Evolutionary conservation across 2,113 vertebrate genomes (phyloP), one percentile per base, ranked within the genome.

Genomic region (Phylloscopus trochilus): DNA sequence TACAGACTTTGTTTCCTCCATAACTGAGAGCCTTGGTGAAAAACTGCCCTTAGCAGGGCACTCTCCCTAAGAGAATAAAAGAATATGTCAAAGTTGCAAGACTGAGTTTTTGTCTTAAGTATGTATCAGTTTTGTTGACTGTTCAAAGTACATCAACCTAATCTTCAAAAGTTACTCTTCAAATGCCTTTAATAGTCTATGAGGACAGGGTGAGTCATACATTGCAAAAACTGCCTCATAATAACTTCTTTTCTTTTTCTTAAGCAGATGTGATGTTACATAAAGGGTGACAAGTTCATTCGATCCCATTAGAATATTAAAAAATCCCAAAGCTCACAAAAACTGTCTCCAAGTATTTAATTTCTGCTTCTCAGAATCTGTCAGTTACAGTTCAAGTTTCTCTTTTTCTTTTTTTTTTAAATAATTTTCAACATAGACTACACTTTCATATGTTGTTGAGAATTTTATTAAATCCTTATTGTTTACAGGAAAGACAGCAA

Each of bases 1-100:
- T 49, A 63, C 4, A 67, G 15, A 10, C 6, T 53, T 55, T n/a
- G 8, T 90, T 66, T 86, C 41, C 21, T 78, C 15, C 62, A 46
- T 52, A 68, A 62, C 8, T 76, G 46, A 89, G 6, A 33, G 11
- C 8, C 44, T 83, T 80, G 86, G 35, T 26, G 46, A 86, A 60
- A 72, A 51, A 59, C 9, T 52, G 39, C 15, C 7, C 67, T 84
- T 90, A 78, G n/a, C 21, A 44, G 56, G 28, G 31, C 11, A 80
- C 41, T 23, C 77, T 87, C 51, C 43, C 83, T 88, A 73, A 77
- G n/a, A 92, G 52, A 90, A 49, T 92, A 52, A 78, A 79, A 82
- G 26, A 75, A 24, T 66, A 70, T 64, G 63, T 75, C 53, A 67
- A 91, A 94, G 68, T 94, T 83, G 85, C 41, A 97, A 69, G 70